Evolutionary conservation across 1,140 invertebrate species (phyloP).

Genomic region (Drosophila kurseongensis): DNA sequence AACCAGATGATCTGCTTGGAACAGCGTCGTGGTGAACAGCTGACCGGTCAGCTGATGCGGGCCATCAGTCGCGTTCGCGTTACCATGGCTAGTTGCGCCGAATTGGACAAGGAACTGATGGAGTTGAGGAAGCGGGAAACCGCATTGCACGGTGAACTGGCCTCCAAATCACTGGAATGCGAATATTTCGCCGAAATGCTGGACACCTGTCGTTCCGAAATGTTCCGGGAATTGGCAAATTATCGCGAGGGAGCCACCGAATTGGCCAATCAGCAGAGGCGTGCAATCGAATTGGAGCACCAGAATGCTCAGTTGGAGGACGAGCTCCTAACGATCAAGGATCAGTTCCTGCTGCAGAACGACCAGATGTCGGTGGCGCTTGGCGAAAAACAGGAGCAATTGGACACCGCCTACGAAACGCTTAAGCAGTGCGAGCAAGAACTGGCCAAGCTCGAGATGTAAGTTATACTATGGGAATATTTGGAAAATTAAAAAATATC

Average conservation of each 20-base stretch:
- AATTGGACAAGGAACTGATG: not conserved
- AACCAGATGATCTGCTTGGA: conserved; percentile 1
- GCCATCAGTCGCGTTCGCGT: not conserved
- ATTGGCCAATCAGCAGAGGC: not conserved
- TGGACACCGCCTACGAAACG: conserved; percentile 4
- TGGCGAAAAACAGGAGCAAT: not conserved
- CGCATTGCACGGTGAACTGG: not conserved
- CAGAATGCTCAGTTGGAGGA: conserved; percentile 6
- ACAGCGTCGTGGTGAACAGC: conserved; percentile 1
- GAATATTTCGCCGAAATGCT: not conserved
- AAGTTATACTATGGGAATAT: not conserved
- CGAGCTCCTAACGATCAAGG: not conserved
- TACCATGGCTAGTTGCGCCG: not conserved
- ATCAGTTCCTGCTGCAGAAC: not conserved
- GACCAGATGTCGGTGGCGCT: conserved; percentile 6
- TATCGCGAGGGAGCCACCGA: not conserved
- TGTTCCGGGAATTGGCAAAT: not conserved
- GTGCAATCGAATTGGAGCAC: not conserved
- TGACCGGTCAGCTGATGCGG: not conserved
- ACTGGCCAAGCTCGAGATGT: not conserved
- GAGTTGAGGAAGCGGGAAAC: not conserved
- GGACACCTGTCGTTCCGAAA: not conserved
- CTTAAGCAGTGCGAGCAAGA: not conserved
- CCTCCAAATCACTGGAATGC: not conserved
- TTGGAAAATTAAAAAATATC: too few species aligned